Evolutionary conservation across 2,888 invertebrate genomes (phyloP).

Genomic region (Philhelius pedissequus): DNA sequence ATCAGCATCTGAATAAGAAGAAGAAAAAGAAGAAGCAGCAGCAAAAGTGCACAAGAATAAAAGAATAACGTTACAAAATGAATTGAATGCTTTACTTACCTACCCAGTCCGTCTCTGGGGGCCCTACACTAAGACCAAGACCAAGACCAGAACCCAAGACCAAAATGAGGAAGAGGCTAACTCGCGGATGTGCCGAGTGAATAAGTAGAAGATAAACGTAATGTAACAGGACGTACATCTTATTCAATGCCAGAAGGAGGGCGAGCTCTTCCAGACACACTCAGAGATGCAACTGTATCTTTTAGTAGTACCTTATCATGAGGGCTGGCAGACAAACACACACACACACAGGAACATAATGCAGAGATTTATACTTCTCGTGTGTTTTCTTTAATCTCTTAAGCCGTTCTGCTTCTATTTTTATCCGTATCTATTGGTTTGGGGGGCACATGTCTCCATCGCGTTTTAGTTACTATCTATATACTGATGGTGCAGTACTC

Average conservation of each 20-base stretch:
- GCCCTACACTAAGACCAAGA: slow-evolving; percentile 11
- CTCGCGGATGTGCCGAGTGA: slow-evolving; percentile 67
- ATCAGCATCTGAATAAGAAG: too few relatives aligned
- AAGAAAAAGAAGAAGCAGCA: neutral
- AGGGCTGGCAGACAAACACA: neutral
- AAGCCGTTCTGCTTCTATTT: slow-evolving; percentile 68
- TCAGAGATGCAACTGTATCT: slow-evolving; percentile 30
- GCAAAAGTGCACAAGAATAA: slow-evolving; percentile 29
- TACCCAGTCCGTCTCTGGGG: slow-evolving; percentile 50
- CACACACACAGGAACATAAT: slow-evolving; percentile 21
- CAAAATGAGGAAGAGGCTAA: slow-evolving; percentile 46
- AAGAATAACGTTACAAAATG: slow-evolving; percentile 49
- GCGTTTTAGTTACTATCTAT: slow-evolving; percentile 8
- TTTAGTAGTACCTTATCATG: slow-evolving; percentile 5
- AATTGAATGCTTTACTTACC: slow-evolving; percentile 62
- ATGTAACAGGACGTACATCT: slow-evolving; percentile 69
- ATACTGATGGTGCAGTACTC: slow-evolving; percentile 30
- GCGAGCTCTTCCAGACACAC: slow-evolving; percentile 42
- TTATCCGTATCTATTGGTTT: slow-evolving; percentile 65
- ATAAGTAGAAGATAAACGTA: slow-evolving; percentile 69
- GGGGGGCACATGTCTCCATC: slow-evolving; percentile 46
- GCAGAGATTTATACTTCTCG: slow-evolving; percentile 68
- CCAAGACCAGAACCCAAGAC: neutral
- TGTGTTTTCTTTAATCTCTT: slow-evolving; percentile 69
- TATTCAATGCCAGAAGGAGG: slow-evolving; percentile 64